phyloP scores from a whole-genome alignment of 2,797 vertebrate species.

The Darevskia nairensis region DNA sequence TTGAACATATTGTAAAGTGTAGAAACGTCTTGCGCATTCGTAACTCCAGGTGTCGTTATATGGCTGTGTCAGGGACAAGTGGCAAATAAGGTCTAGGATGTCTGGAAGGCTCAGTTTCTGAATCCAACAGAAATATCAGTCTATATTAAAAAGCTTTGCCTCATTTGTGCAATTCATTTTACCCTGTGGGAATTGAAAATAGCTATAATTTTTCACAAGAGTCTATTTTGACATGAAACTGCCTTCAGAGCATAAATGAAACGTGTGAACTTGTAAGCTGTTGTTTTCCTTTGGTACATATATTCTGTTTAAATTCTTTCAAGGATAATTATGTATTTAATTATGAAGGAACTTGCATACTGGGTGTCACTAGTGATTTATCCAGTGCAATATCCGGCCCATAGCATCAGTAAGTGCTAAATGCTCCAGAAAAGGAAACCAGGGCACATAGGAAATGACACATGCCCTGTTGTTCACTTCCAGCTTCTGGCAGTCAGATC shows the following conservation, averaged over 20 bases:
- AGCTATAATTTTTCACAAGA: constrained; percentile 26
- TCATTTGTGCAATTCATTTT: constrained; percentile 28
- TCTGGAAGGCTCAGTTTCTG: not conserved
- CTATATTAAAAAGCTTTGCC: not conserved
- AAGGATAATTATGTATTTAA: not conserved
- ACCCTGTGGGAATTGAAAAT: constrained; percentile 25
- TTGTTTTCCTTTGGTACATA: not conserved
- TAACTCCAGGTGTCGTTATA: not conserved
- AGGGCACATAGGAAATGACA: constrained; percentile 17
- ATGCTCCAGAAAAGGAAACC: not conserved
- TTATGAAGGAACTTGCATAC: constrained; percentile 1
- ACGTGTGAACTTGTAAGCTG: not conserved
- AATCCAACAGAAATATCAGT: constrained; percentile 9
- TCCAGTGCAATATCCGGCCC: constrained; percentile 25
- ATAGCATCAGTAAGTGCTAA: constrained; percentile 10
- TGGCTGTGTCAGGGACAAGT: not conserved
- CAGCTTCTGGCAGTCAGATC: not conserved
- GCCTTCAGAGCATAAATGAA: constrained; percentile 32
- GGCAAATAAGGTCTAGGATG: not conserved
- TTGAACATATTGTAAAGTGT: not conserved
- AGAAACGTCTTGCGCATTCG: not conserved
- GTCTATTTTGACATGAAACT: constrained; percentile 50
- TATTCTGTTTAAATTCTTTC: not conserved
- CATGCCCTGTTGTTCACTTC: constrained; percentile 16
- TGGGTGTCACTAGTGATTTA: constrained; percentile 13